Conservation (phyloP, 2,113 vertebrate genomes). For the Amphiprion ocellaris region DNA sequence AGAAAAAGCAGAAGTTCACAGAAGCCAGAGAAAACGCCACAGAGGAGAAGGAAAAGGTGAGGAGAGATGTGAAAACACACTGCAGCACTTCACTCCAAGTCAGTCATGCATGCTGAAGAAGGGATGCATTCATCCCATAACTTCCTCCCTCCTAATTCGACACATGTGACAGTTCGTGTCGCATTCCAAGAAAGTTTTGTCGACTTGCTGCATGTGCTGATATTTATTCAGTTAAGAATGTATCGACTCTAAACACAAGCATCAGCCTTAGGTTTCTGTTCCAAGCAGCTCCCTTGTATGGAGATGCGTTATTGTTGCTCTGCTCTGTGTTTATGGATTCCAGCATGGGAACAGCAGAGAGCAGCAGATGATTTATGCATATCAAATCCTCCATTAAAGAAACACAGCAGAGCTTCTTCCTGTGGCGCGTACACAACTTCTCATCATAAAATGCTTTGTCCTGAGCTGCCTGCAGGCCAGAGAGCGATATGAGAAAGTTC, state of each 20-base stretch:
- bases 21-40: conserved; percentile 74
- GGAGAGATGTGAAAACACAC: conserved; percentile 25
- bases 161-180: background rate
- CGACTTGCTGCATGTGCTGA: conserved; percentile 23
- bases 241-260: conserved; percentile 45
- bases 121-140: background rate
- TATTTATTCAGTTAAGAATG: conserved; percentile 52
- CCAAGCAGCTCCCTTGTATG: conserved; percentile 66
- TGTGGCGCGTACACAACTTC: background rate
- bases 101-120: conserved; percentile 9
- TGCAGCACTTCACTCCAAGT: background rate
- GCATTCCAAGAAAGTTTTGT: conserved; percentile 10
- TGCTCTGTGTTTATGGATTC: conserved; percentile 66
- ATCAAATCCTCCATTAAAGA: conserved; percentile 35
- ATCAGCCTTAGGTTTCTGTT: conserved; percentile 34
- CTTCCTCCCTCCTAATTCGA: conserved; percentile 14
- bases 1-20: conserved; percentile 81
- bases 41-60: conserved; percentile 81
- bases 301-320: conserved; percentile 67
- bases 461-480: conserved; percentile 72
- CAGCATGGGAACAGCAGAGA: conserved; percentile 47
- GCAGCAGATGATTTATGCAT: conserved; percentile 49
- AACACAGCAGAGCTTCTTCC: background rate
- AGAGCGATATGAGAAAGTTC: conserved; percentile 85
- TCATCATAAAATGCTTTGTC: conserved; percentile 29